Base-by-base conservation (phyloP, 2,797 vertebrate species). In the Sebastes hopkinsi region DNA sequence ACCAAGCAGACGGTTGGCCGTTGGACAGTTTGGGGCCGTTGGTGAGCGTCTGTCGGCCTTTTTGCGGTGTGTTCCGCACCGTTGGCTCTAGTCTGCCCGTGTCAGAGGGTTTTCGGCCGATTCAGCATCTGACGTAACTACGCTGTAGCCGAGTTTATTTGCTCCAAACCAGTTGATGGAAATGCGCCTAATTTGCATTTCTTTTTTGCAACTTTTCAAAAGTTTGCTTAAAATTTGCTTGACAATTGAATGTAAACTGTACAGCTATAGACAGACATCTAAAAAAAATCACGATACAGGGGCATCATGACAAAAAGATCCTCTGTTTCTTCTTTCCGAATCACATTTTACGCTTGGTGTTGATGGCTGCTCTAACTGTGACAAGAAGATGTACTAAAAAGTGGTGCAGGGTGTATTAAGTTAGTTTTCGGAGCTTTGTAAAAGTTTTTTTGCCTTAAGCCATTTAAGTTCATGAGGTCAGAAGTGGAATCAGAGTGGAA, bases 361-460 rank as follows among this genome's bases (percentile, higher is more conserved):
- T 32, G 60, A 76, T 52, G 23, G 46, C 34, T 6, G 14, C n/a
- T 68, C 61, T 56, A n/a, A 42, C 14, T 23, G 46, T 64, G 58
- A 71, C 66, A 66, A n/a, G 13, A 23, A 32, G 38, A 56, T 16
- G 13, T 14, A 56, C 20, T 8, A 9, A 66, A 50, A 50, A 50
- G 30, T 42, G 27, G 30, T 42, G 27, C 14, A 25, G 7, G 20
- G 23, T 52, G 16, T 50, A 11, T 14, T 1, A 67, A 16, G 46
- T 59, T 88, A 16, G 54, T 59, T 88, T 67, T 50, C 7, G 36
- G 64, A 67, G 42, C 66, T 84, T 54, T 8, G 23, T 62, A 62
- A 77, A 30, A 7, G 18, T 52, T 72, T 50, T 18, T 61, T 68
- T n/a, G 36, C 62, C 36, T 32, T 50, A 10, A 67, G 58, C 66